Conservation (phyloP, 2,888 invertebrate genomes). For the Ceramica pisi region DNA sequence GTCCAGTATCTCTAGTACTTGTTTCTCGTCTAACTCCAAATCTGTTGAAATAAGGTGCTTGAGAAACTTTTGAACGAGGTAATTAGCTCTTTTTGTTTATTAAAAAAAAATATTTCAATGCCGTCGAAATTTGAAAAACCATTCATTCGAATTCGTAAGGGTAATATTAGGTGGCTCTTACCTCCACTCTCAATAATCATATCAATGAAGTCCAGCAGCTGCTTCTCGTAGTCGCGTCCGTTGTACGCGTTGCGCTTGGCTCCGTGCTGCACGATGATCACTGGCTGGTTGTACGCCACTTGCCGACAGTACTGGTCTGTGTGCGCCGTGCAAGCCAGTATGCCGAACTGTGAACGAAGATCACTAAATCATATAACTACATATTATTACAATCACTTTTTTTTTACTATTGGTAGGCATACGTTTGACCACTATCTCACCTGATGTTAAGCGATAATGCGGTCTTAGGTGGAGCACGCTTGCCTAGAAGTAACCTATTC, state of each 20-base stretch:
- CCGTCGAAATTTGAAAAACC: too few species aligned
- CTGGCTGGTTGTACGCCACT: constrained; percentile 72
- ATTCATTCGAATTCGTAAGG: too few species aligned
- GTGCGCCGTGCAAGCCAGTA: constrained; percentile 76
- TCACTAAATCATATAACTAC: background rate
- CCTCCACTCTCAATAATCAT: constrained; percentile 76
- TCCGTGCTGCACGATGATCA: constrained; percentile 75
- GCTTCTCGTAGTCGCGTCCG: constrained; percentile 71
- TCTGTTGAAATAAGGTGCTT: constrained; percentile 66
- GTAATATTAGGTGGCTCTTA: background rate
- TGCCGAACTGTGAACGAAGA: constrained; percentile 78
- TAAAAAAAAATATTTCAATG: too few species aligned
- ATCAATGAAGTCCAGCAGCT: constrained; percentile 78
- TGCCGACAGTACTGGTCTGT: constrained; percentile 77
- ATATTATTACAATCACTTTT: too few species aligned
- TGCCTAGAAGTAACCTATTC: too few species aligned
- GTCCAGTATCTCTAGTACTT: too few species aligned
- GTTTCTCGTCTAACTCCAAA: constrained; percentile 77
- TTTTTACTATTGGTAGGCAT: too few species aligned
- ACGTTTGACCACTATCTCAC: too few species aligned
- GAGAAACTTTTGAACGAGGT: background rate
- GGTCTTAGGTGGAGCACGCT: too few species aligned
- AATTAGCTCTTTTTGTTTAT: too few species aligned
- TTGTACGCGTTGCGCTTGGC: constrained; percentile 70
- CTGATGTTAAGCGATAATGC: too few species aligned